Base-by-base conservation (phyloP, 1,140 invertebrate species). In the Ptiloglossa arizonensis region DNA sequence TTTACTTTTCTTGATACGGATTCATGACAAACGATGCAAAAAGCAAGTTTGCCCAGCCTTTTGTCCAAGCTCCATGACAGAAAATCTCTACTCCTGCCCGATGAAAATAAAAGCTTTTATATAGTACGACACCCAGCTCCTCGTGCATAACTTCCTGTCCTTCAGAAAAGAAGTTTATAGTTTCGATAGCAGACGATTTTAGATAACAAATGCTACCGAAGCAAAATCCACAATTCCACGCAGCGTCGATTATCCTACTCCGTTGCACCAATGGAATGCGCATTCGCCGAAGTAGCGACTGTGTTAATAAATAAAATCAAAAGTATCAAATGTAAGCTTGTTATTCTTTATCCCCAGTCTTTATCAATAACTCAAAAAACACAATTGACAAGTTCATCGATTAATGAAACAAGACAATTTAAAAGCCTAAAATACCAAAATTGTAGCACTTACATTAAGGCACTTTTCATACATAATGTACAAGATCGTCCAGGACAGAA, bases 71-170 rank as follows among this genome's bases (percentile, higher is more conserved):
- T 44, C 79, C 57, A 38, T 86, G 76, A 46, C 62, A 83, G 11
- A 90, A 85, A 56, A 89, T 75, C 15, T 89, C 75, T 5, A 88
- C 32, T 41, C 79, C 75, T 1, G 86, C 86, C 29, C 75, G 81
- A 80, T 89, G 88, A 67, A 88, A 70, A 63, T 89, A 89, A 82
- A 89, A 89, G 70, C 87, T 88, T 60, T 86, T 89, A 19, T 89
- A 83, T 9, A 89, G 50, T 5, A 82, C 48, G 13, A 87, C 63
- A 0, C 73, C 85, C 6, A 86, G 48, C 24, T 87, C 81, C 1
- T 70, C 75, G 48, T 83, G 68, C 4, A 63, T 69, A 1, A 63
- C 64, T 52, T 79, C 76, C 17, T 35, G 64, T 22, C 76, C 69
- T 0, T 73, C 73, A 35, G 74, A 29, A 35, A 68, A 63, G 32